Base-by-base conservation (phyloP, 2,797 vertebrate genomes). In the Amazona ochrocephala region DNA sequence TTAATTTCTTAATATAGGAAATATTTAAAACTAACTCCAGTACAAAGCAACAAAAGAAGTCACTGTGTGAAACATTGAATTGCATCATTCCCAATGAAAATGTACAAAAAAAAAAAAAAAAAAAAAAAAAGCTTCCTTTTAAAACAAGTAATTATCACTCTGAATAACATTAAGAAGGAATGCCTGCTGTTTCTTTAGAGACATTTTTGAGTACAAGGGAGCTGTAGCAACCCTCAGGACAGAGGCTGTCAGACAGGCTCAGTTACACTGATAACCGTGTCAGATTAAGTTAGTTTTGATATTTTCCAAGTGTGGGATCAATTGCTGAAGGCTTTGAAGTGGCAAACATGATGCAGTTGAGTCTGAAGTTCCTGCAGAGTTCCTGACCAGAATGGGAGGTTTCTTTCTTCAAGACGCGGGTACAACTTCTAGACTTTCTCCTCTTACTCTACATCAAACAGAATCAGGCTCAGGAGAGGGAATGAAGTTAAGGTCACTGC, bases 281-380 rank as follows among this genome's bases (percentile, higher is more conserved):
- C 72, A 68, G 58, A 30, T 73, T 87, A 61, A 84, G 64, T 93
- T 84, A 92, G 18, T 11, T 84, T 81, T 95, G 80, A 39, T 94
- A 71, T 81, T 88, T 96, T 94, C 87, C 70, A 90, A 91, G 66
- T 48, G 30, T 90, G 50, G 7, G 13, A 84, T 91, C 70, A 82
- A 73, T 64, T 0, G 0, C 76, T 94, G 76, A 95, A 86, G 91
- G 84, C 73, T 90, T 91, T 90, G 76, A 94, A 91, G 74, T 70
- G 67, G 79, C 84, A 92, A 95, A 51, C 9, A 0, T 73, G 67
- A 93, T 88, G 45, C 73, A 88, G 81, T 64, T 10, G 44, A 90
- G 41, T 48, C 84, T 86, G 87, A 94, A 93, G 48, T 62, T 88
- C 60, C 30, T 32, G 23, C 12, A 13, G 50, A 78, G 30, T 0